A percentile compares a stretch with the other conserved stretches of the same genome.
Conservation (phyloP, 2,113 vertebrate species). For the Sinocyclocheilus rhinocerous region DNA sequence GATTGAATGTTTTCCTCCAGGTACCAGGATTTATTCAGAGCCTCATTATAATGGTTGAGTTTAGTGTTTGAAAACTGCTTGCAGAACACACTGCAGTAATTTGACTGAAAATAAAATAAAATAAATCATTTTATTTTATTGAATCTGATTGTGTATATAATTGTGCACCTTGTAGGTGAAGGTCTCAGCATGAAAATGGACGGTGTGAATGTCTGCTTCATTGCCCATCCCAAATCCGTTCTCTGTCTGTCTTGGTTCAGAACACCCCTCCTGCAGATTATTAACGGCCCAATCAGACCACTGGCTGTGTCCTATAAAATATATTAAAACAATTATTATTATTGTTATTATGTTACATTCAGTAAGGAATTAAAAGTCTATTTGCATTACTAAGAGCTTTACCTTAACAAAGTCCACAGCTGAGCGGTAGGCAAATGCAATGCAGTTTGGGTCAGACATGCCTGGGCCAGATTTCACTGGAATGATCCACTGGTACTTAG, state of each 20-base stretch:
- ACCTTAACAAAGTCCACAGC: slow-evolving; percentile 87
- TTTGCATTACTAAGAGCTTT: slow-evolving; percentile 28
- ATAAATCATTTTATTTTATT: too few species aligned
- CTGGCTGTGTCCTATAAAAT: slow-evolving; percentile 87
- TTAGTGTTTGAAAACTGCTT: too few species aligned
- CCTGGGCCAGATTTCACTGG: slow-evolving; percentile 85
- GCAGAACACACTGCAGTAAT: too few species aligned
- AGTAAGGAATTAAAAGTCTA: not conserved
- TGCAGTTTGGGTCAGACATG: slow-evolving; percentile 87
- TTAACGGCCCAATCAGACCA: slow-evolving; percentile 88
- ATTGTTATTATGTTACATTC: not conserved
- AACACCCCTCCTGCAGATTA: slow-evolving; percentile 86
- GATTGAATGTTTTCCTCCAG: slow-evolving; percentile 86
- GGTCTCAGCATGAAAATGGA: too few species aligned
- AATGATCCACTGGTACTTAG: slow-evolving; percentile 85
- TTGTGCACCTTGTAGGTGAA: too few species aligned
- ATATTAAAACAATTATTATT: not conserved
- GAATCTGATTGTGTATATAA: too few species aligned
- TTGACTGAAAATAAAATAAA: too few species aligned
- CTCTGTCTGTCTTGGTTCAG: slow-evolving; percentile 78
- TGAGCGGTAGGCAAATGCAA: slow-evolving; percentile 91
- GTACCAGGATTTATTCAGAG: slow-evolving; percentile 95
- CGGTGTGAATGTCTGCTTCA: too few species aligned
- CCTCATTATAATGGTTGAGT: too few species aligned
- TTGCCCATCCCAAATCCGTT: not conserved